Base-by-base conservation (phyloP, 1,140 invertebrate genomes). In the Ooceraea biroi region DNA sequence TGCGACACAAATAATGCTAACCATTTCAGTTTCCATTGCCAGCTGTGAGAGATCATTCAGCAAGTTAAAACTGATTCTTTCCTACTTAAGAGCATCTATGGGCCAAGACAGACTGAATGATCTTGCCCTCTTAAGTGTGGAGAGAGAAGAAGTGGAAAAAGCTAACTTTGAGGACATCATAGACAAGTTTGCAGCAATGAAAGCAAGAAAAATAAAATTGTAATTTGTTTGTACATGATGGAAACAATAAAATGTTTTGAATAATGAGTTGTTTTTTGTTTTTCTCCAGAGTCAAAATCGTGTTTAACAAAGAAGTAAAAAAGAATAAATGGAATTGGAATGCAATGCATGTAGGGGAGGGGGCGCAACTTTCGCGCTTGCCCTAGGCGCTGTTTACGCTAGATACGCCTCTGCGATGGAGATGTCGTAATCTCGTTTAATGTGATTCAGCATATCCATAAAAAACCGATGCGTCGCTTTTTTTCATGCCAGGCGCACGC, bases 401-500 rank as follows among this genome's bases (percentile, higher is more conserved):
- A n/a, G n/a, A n/a, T n/a, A n/a, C n/a, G n/a, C n/a, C n/a, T n/a
- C n/a, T n/a, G n/a, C n/a, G 36, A 36, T 2, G 36, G 36, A 52
- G 22, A 69, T 78, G 12, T 44, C 19, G 66, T 57, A 69, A 80
- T 69, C n/a, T 44, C 17, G 46, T 57, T 44, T 71, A 57, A 80
- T 30, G 36, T 22, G 50, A 57, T n/a, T 36, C 50, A 22, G 30
- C 36, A 14, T 78, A 52, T 30, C 8, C 27, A 30, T 19, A 41
- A 66, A 77, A 77, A 22, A 50, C 12, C 41, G 19, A 66, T 41
- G 46, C 44, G 4, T 22, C 17, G 7, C 44, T 36, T 17, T n/a
- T n/a, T n/a, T n/a, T n/a, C n/a, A n/a, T n/a, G n/a, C n/a, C n/a
- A n/a, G n/a, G n/a, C n/a, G n/a, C n/a, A n/a, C n/a, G n/a, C n/a